These are phyloP conservation scores for Dryocosmus kuriphilus DNA, from an alignment of 2,888 invertebrate species.

Conservation along the genomic window DNA sequence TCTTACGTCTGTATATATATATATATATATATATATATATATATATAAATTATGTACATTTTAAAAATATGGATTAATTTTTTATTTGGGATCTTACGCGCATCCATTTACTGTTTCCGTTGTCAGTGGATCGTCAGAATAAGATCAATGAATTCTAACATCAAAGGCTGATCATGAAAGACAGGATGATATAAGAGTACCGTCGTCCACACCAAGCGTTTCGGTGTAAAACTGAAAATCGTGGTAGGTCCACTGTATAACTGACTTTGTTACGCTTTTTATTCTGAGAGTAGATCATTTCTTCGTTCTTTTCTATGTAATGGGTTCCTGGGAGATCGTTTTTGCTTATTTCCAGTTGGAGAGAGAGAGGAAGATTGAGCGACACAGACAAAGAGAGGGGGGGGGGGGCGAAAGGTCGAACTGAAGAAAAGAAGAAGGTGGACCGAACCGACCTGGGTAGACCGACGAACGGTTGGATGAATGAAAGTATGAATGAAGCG, in stretches of 20 bases:
- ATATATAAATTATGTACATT: too few species aligned
- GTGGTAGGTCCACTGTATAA: slow-evolving; percentile 61
- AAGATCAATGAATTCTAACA: not conserved
- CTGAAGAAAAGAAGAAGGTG: slow-evolving; percentile 40
- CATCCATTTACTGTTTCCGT: not conserved
- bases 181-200: not conserved
- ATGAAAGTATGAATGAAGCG: slow-evolving; percentile 73
- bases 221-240: slow-evolving; percentile 43
- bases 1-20: too few species aligned
- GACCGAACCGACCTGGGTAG: slow-evolving; percentile 55
- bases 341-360: slow-evolving; percentile 67
- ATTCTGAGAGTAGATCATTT: slow-evolving; percentile 67
- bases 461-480: slow-evolving; percentile 62
- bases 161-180: not conserved
- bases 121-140: slow-evolving; percentile 20
- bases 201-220: not conserved
- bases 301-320: slow-evolving; percentile 70
- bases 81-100: too few species aligned
- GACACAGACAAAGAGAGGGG: not conserved
- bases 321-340: slow-evolving; percentile 66
- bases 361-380: not conserved
- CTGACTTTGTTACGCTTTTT: slow-evolving; percentile 73
- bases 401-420: slow-evolving; percentile 31
- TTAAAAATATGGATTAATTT: too few species aligned
- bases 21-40: too few species aligned